Evolutionary conservation across 1,140 invertebrate genomes (phyloP), one percentile per base, ranked within the genome.

Genomic region (Cataglyphis hispanica): DNA sequence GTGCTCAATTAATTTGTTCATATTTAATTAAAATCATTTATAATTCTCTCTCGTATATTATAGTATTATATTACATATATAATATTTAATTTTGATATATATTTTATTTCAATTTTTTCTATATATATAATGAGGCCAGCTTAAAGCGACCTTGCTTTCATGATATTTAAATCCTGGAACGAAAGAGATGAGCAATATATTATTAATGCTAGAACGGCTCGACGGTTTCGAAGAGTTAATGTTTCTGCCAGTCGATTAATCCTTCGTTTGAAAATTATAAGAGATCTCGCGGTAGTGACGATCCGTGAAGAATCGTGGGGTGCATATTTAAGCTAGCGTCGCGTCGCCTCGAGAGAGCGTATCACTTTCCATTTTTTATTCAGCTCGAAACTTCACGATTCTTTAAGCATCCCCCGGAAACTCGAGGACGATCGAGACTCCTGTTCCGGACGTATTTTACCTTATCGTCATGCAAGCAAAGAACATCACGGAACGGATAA

Each of bases 181-280:
- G 64, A 86, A 78, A 77, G 86, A 75, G 77, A 85, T 50, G 53
- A n/a, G 6, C 31, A 46, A 85, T 89, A 72, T 78, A 89, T 89
- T 92, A 91, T 91, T 92, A 88, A 91, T 72, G 60, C 56, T 70
- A 80, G 86, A 69, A 83, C 56, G 78, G 63, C 64, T 67, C 67
- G 86, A 70, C 86, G 85, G 86, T 89, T 91, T 87, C 86, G 81
- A 50, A 85, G 86, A 90, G 88, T 92, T 89, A 88, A 89, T 87
- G 85, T 90, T 89, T 90, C 85, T 91, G 87, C 84, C 89, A 88
- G 90, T 91, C 91, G 92, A 93, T 93, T 93, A 93, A 93, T 93
- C 88, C 92, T 92, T 90, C 91, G 86, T 88, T 92, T 91, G 89
- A 91, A 90, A 92, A 92, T 92, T 91, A 92, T 92, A 90, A 92